These are phyloP conservation scores for Electrona antarctica DNA, from an alignment of 2,113 vertebrate species.

Conservation along the genomic window DNA sequence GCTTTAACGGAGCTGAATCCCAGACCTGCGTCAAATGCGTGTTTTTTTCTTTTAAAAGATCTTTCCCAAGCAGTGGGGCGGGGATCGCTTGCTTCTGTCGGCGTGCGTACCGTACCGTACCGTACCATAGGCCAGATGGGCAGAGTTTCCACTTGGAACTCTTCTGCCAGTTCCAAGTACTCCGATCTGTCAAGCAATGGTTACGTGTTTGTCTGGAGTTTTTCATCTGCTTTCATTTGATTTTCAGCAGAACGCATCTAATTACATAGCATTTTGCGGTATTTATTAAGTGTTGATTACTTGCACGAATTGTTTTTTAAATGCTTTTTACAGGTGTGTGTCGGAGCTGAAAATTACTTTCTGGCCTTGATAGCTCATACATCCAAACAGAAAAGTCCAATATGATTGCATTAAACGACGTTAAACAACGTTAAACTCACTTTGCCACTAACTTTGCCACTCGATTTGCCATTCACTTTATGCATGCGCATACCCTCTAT, in stretches of 20 bases:
- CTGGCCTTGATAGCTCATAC: no score
- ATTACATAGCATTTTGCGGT: background rate
- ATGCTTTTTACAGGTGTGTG: slow-evolving; percentile 1
- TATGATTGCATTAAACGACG: no score
- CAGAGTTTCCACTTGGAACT: slow-evolving; percentile 27
- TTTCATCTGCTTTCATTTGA: background rate
- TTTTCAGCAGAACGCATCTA: background rate
- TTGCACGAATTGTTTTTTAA: background rate
- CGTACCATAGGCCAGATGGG: slow-evolving; percentile 17
- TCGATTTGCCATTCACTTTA: no score
- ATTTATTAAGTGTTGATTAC: background rate
- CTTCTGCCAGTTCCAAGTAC: slow-evolving; percentile 9
- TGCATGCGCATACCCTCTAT: no score
- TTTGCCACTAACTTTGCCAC: no score
- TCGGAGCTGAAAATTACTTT: no score
- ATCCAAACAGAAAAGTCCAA: no score
- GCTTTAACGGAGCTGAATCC: slow-evolving; percentile 33
- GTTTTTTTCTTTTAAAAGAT: slow-evolving; percentile 17
- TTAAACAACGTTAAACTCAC: no score
- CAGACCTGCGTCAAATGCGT: slow-evolving; percentile 33
- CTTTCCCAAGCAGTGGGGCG: slow-evolving; percentile 32
- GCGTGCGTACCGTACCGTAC: slow-evolving; percentile 3
- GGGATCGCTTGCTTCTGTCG: slow-evolving; percentile 45
- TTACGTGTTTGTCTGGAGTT: background rate
- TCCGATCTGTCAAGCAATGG: background rate